Base-by-base conservation (phyloP, 1,140 invertebrate genomes). In the Neodiprion lecontei region DNA sequence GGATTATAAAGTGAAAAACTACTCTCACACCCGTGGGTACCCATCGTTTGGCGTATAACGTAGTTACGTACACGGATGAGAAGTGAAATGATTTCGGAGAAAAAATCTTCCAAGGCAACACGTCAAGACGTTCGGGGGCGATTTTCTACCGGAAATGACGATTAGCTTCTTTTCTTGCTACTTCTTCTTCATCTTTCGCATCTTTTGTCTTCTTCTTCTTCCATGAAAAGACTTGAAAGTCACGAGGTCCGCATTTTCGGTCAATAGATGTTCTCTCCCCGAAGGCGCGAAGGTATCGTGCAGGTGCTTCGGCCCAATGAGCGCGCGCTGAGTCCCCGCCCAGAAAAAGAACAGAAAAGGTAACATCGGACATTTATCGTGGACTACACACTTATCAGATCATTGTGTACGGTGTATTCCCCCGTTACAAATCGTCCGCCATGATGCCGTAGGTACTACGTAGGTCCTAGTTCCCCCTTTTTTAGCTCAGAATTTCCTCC, bases 321-420 rank as follows among this genome's bases (percentile, higher is more conserved):
- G 53, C 53, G 53, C 53, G 53, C 53, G 53, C 53, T 9, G 53
- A 61, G 53, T 61, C 53, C n/a, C 53, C 53, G 53, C 53, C 53
- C 53, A 61, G 5, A 17, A 17, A 17, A 17, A 14, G 9, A 14
- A 61, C 4, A 11, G 8, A 61, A 61, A 61, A 61, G 53, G 28
- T 3, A 40, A 40, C 28, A 9, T 61, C 53, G 53, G 11, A 61
- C 53, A 17, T 61, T 61, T 61, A 61, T 61, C 7, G 53, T 61
- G 5, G 53, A 61, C 53, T 61, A 9, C 53, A 61, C 53, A 61
- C 53, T 61, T 61, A 61, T 61, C 53, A 9, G 53, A 14, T 61
- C 53, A 61, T 61, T 61, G 53, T 61, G 53, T 61, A 17, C 9
- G n/a, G 11, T 61, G n/a, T 61, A 40, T 17, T 17, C 53, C 53